A percentile compares a stretch with the other conserved stretches of the same genome.
Conservation (phyloP, 1,140 invertebrate genomes). For the Caligus rogercresseyi region DNA sequence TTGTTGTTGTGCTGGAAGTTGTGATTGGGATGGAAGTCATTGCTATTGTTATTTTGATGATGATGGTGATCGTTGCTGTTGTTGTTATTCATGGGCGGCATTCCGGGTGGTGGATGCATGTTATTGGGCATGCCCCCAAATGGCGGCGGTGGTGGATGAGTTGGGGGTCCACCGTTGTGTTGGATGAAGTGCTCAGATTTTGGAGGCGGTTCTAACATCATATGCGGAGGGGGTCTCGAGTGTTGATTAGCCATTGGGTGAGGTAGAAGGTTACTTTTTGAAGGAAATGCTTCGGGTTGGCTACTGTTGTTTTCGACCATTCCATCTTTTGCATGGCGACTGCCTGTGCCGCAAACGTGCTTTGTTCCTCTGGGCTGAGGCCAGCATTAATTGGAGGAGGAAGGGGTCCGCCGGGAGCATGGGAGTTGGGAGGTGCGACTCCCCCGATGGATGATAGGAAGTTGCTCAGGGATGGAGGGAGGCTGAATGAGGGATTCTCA, state of each 20-base stretch:
- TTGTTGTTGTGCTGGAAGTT: background rate
- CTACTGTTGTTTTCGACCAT: background rate
- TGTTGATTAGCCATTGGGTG: background rate
- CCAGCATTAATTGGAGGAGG: background rate
- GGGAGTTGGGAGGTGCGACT: background rate
- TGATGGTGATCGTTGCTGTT: no score
- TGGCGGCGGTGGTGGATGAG: constrained; percentile 1
- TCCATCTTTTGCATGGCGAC: constrained; percentile 1
- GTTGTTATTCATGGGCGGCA: background rate
- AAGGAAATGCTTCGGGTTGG: background rate
- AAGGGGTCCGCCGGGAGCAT: no score
- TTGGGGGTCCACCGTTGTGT: background rate
- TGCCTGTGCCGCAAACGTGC: constrained; percentile 1
- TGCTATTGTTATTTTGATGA: no score
- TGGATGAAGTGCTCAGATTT: background rate
- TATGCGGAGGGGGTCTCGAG: background rate
- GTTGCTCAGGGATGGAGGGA: constrained; percentile 11
- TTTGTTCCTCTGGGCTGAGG: constrained; percentile 8
- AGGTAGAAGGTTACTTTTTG: background rate
- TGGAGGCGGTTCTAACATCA: background rate
- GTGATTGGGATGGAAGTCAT: background rate
- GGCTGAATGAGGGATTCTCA: background rate
- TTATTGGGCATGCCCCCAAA: background rate
- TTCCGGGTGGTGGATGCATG: background rate
- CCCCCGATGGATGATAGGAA: background rate